phyloP scores from a whole-genome alignment of 1,140 invertebrate genomes.

The Drosophila ercepeae region DNA sequence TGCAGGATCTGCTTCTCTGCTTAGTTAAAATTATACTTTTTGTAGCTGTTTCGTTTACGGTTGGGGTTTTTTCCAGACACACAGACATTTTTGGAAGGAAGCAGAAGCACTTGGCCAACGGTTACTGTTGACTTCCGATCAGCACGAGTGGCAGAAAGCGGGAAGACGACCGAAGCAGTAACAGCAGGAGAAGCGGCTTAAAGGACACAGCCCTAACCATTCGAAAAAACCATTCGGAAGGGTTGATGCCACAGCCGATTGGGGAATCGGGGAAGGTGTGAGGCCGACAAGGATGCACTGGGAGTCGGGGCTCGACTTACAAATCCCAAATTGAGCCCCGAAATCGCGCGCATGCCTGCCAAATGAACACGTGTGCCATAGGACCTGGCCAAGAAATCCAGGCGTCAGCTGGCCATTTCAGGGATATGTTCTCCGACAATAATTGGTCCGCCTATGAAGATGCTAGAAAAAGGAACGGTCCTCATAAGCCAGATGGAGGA shows the following conservation, averaged over 20 bases:
- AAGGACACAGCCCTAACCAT: constrained; percentile 61
- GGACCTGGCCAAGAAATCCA: constrained; percentile 8
- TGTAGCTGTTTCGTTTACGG: constrained; percentile 70
- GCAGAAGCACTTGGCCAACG: constrained; percentile 60
- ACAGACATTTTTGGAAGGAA: constrained; percentile 60
- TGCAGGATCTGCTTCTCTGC: constrained; percentile 2
- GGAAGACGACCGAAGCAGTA: constrained; percentile 24
- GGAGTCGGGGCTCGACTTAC: constrained; percentile 58
- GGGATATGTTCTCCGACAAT: constrained; percentile 15
- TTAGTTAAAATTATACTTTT: constrained; percentile 33
- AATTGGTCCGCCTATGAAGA: constrained; percentile 20
- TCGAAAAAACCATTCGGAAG: constrained; percentile 45
- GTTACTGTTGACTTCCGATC: constrained; percentile 78
- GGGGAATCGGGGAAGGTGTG: constrained; percentile 59
- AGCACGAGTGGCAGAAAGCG: constrained; percentile 64
- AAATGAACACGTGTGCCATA: constrained; percentile 64
- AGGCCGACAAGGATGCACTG: constrained; percentile 72
- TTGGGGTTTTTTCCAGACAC: constrained; percentile 41
- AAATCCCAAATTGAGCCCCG: constrained; percentile 71
- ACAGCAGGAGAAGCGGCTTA: constrained; percentile 78
- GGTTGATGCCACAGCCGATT: constrained; percentile 43
- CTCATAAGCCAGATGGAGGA: too few relatives aligned
- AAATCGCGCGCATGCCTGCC: constrained; percentile 60
- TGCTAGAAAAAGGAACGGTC: constrained; percentile 43
- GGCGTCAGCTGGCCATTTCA: constrained; percentile 61